Conservation (phyloP, 1,140 invertebrate species). For the Leptonema lineaticorne region DNA sequence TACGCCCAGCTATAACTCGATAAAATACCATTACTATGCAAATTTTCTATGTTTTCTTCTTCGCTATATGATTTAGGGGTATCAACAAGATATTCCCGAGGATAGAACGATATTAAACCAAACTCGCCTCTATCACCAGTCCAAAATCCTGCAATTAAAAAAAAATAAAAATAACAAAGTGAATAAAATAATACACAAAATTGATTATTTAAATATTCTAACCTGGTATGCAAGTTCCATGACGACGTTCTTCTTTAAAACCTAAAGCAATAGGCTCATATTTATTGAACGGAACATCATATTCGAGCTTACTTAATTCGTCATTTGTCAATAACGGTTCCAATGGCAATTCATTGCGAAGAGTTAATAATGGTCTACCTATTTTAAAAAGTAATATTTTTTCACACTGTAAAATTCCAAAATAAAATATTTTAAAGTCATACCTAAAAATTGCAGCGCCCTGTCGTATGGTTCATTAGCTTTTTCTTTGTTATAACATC, state of each 20-base stretch:
- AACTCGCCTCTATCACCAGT: slow-evolving; percentile 74
- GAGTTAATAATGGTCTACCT: slow-evolving; percentile 64
- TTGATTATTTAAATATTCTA: slow-evolving; percentile 29
- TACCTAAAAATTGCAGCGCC: slow-evolving; percentile 20
- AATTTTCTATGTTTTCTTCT: slow-evolving; percentile 60
- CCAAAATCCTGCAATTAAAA: slow-evolving; percentile 71
- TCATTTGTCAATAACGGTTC: slow-evolving; percentile 59
- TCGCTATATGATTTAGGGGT: slow-evolving; percentile 53
- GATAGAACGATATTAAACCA: slow-evolving; percentile 73
- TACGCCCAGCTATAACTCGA: slow-evolving; percentile 78
- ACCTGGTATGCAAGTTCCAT: slow-evolving; percentile 75
- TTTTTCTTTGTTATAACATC: not conserved
- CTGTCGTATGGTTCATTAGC: not conserved
- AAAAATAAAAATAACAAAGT: slow-evolving; percentile 20
- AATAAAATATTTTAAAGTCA: slow-evolving; percentile 19
- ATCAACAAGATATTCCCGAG: slow-evolving; percentile 57
- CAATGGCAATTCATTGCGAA: slow-evolving; percentile 66
- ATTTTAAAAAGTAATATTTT: slow-evolving; percentile 1
- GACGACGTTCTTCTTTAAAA: slow-evolving; percentile 55
- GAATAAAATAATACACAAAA: not conserved
- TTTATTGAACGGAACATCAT: slow-evolving; percentile 58
- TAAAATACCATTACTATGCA: slow-evolving; percentile 72
- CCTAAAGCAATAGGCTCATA: slow-evolving; percentile 62
- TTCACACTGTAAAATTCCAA: not conserved
- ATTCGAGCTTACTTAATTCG: slow-evolving; percentile 58